Evolutionary conservation across 2,797 vertebrate species (phyloP).

Genomic region (Schizothorax lantsangensis): DNA sequence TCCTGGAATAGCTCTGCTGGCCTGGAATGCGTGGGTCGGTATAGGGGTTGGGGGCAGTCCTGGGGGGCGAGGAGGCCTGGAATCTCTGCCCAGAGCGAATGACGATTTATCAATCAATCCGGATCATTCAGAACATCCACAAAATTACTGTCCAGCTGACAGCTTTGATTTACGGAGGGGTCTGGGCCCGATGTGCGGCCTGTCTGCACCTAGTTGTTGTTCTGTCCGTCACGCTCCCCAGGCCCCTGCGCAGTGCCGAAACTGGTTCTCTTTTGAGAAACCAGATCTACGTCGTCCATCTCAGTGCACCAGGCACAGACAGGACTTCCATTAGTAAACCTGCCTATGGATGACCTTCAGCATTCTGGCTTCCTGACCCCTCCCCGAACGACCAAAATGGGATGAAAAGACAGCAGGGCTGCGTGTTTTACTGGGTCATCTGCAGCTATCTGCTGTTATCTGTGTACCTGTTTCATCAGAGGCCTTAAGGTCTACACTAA

Average conservation of each 20-base stretch:
- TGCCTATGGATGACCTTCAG: slow-evolving; percentile 74
- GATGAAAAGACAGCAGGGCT: slow-evolving; percentile 62
- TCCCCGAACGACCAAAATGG: slow-evolving; percentile 69
- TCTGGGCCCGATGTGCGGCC: slow-evolving; percentile 58
- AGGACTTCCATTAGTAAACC: slow-evolving; percentile 73
- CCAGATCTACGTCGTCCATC: slow-evolving; percentile 75
- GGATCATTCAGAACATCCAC: slow-evolving; percentile 67
- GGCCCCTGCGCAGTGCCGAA: slow-evolving; percentile 7
- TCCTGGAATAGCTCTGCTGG: slow-evolving; percentile 80
- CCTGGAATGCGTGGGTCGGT: slow-evolving; percentile 72
- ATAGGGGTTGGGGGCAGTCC: slow-evolving; percentile 47
- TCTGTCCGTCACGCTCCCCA: slow-evolving; percentile 65
- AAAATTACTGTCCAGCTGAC: slow-evolving; percentile 69
- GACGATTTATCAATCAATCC: slow-evolving; percentile 70
- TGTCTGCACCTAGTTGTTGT: slow-evolving; percentile 77
- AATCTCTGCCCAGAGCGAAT: slow-evolving; percentile 65
- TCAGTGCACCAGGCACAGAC: slow-evolving; percentile 71
- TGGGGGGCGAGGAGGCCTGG: slow-evolving; percentile 54
- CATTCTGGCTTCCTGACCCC: slow-evolving; percentile 59
- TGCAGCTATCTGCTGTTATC: slow-evolving; percentile 68
- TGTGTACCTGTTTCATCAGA: slow-evolving; percentile 66
- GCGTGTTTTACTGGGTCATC: slow-evolving; percentile 71
- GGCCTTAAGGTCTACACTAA: slow-evolving; percentile 71
- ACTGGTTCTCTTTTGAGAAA: slow-evolving; percentile 71
- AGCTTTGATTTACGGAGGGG: slow-evolving; percentile 61